Evolutionary conservation across 2,113 vertebrate genomes (phyloP).

Genomic region (Tupaia chinensis): DNA sequence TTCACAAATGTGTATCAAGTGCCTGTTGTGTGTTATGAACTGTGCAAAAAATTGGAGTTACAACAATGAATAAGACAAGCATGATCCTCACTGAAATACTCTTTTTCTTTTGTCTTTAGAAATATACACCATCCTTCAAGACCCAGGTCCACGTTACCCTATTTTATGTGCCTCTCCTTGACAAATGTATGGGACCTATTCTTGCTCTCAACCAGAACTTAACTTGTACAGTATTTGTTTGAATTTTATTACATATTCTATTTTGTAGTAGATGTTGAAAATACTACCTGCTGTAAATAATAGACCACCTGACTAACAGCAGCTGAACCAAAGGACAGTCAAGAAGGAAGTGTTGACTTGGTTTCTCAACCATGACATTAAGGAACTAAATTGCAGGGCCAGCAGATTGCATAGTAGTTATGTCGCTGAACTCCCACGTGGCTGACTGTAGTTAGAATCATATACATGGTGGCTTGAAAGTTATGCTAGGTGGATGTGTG

Average conservation of each 20-base stretch:
- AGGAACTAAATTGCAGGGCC: not conserved
- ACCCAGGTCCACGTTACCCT: not conserved
- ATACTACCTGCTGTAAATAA: slow-evolving; percentile 22
- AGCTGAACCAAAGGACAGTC: not conserved
- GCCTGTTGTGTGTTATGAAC: not conserved
- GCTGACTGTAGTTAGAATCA: too few species aligned
- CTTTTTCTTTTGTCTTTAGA: not conserved
- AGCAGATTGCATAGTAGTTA: too few species aligned
- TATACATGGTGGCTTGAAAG: too few species aligned
- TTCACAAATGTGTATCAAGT: not conserved
- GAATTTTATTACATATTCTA: not conserved
- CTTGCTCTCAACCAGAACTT: slow-evolving; percentile 30
- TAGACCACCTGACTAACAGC: not conserved
- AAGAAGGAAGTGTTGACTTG: slow-evolving; percentile 4
- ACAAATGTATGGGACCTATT: not conserved
- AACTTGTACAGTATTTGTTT: slow-evolving; percentile 9
- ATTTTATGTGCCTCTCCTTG: not conserved
- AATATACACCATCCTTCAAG: not conserved
- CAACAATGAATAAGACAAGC: not conserved
- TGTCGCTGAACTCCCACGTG: too few species aligned
- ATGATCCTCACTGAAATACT: not conserved
- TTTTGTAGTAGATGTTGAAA: slow-evolving; percentile 47
- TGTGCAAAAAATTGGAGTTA: not conserved
- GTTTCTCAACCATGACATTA: slow-evolving; percentile 32
- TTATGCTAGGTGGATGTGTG: too few species aligned